A percentile compares a stretch with the other conserved stretches of the same genome.
These are phyloP conservation scores for Pipistrellus pipistrellus DNA, from an alignment of 2,797 vertebrate species.

Conservation along the genomic window DNA sequence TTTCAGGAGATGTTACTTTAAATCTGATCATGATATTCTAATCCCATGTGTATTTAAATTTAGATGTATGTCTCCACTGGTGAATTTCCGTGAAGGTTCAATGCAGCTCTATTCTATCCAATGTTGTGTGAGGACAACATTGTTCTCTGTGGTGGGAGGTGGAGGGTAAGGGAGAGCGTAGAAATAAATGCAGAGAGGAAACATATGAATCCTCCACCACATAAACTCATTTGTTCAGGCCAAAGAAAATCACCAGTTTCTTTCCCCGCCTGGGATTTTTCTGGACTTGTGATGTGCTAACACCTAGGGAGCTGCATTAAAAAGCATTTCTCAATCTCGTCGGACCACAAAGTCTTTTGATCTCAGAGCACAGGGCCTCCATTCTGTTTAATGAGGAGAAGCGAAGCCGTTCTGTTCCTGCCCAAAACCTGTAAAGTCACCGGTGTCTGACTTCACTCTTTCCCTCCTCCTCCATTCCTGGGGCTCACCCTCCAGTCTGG, in stretches of 20 bases:
- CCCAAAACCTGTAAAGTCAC: neutral
- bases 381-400: neutral
- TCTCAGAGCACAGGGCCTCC: neutral
- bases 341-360: constrained; percentile 8
- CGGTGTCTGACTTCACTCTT: neutral
- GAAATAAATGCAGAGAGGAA: neutral
- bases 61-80: neutral
- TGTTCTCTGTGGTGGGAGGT: neutral
- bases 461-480: neutral
- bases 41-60: neutral
- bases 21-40: neutral
- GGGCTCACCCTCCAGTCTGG: neutral
- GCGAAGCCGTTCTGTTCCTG: neutral
- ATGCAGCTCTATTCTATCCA: neutral
- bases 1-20: neutral
- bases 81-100: neutral
- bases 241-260: neutral
- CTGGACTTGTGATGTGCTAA: neutral
- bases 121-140: neutral
- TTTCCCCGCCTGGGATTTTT: neutral
- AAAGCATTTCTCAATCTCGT: neutral
- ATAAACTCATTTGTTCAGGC: neutral
- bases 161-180: neutral
- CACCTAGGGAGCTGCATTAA: neutral
- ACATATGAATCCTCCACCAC: neutral